Base-by-base conservation (phyloP, 2,888 invertebrate genomes). In the Xylocampa areola region DNA sequence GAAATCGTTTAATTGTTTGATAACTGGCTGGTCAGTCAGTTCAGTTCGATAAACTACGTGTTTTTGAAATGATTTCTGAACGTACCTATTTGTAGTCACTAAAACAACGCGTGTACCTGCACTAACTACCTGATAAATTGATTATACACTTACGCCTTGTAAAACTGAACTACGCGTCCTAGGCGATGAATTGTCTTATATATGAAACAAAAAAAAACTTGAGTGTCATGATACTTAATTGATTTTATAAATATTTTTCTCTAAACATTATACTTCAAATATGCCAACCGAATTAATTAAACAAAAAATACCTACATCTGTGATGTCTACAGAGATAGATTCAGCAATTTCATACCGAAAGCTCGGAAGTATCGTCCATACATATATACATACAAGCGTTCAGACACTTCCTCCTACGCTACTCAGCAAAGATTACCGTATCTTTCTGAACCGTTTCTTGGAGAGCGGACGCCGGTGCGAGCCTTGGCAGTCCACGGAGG, bases 401-500 rank as follows among this genome's bases (percentile, higher is more conserved):
- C 3, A 37, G 50, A 59, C 35, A 57, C 60, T 67, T 54, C 60
- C 60, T 40, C 37, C 55, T 62, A 61, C 39, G 11, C 55, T 53
- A 63, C 69, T 35, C 45, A 64, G 61, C 59, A 41, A 64, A 49
- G 50, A 47, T 75, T 91, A 97, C 97, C 98, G 96, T 86, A 98
- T 96, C 94, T 98, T 97, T 77, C 97, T 95, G 92, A 96, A 96
- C 76, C 97, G 96, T 90, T 97, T 97, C 88, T 97, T 96, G 40
- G 97, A 95, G 75, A 96, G 95, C 4, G 98, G 98, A 69, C 97
- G 94, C 68, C 97, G 95, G 79, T 97, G 96, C 23, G 97, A 97
- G 41, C 98, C 98, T 78, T 96, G 95, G 85, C 98, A 98, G 84
- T 97, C 97, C 5, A 94, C 92, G 19, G 96, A 96, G 25, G 96